Evolutionary conservation across 2,888 invertebrate genomes (phyloP).

Genomic region (Clivina fossor): DNA sequence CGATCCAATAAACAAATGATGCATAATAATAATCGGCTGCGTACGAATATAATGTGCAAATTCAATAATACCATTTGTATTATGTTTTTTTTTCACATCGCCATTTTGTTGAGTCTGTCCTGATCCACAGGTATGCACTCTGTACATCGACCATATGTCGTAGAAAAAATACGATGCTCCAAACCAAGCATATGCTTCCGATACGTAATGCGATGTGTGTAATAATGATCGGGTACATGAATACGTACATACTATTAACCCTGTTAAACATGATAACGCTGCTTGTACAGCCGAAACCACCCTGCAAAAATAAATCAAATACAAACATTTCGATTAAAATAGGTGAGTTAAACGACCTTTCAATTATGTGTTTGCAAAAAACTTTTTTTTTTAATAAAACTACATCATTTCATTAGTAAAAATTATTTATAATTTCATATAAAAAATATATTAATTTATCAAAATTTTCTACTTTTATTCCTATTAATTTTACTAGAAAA

Average conservation of each 20-base stretch:
- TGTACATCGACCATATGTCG: conserved; percentile 80
- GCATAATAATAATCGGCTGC: conserved; percentile 72
- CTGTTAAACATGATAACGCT: conserved; percentile 66
- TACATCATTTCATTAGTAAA: too few species aligned
- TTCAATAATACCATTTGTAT: conserved; percentile 14
- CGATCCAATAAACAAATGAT: conserved; percentile 74
- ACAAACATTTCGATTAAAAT: too few species aligned
- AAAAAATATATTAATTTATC: too few species aligned
- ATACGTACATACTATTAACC: conserved; percentile 65
- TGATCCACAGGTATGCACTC: conserved; percentile 56
- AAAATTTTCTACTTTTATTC: too few species aligned
- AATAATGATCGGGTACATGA: conserved; percentile 70
- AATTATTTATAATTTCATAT: too few species aligned
- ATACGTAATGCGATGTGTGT: conserved; percentile 69
- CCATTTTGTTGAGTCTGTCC: conserved; percentile 39
- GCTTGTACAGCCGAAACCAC: conserved; percentile 74
- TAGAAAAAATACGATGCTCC: conserved; percentile 79
- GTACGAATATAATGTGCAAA: conserved; percentile 52
- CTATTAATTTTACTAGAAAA: too few species aligned
- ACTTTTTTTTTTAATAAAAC: too few species aligned
- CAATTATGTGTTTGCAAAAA: too few species aligned
- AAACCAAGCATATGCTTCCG: conserved; percentile 78
- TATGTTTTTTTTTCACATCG: conserved; percentile 37
- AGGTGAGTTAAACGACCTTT: too few species aligned
- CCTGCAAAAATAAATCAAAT: conserved; percentile 55